Evolutionary conservation across 2,113 vertebrate genomes (phyloP).

Genomic region (Carassius gibelio): DNA sequence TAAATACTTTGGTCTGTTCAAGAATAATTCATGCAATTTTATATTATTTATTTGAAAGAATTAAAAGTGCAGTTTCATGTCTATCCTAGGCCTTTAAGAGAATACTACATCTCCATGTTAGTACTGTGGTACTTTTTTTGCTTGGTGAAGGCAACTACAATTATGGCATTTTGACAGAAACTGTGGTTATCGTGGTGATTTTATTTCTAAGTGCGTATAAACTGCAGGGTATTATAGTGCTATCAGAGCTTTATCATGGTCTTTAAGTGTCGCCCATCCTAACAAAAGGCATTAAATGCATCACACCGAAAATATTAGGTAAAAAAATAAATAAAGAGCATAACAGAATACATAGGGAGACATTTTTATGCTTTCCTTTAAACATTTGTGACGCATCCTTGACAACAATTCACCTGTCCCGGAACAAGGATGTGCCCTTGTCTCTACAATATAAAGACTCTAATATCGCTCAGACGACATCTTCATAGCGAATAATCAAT

Average conservation of each 20-base stretch:
- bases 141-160: not conserved
- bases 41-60: not conserved
- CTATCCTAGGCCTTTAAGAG: not conserved
- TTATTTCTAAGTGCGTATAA: not conserved
- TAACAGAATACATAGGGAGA: not conserved
- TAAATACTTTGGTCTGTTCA: not conserved
- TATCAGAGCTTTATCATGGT: not conserved
- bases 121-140: not conserved
- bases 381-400: not conserved
- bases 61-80: not conserved
- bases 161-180: not conserved
- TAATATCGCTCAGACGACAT: not conserved
- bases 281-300: too few species aligned
- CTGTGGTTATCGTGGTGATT: not conserved
- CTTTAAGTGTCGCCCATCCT: not conserved
- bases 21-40: not conserved
- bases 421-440: constrained; percentile 68
- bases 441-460: constrained; percentile 29
- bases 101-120: not conserved
- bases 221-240: not conserved
- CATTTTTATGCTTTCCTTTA: not conserved
- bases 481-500: not conserved
- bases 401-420: constrained; percentile 66
- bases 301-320: too few species aligned
- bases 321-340: not conserved